Evolutionary conservation across 2,113 vertebrate species (phyloP), one percentile per base, ranked within the genome.

Genomic region (Scalopus aquaticus): DNA sequence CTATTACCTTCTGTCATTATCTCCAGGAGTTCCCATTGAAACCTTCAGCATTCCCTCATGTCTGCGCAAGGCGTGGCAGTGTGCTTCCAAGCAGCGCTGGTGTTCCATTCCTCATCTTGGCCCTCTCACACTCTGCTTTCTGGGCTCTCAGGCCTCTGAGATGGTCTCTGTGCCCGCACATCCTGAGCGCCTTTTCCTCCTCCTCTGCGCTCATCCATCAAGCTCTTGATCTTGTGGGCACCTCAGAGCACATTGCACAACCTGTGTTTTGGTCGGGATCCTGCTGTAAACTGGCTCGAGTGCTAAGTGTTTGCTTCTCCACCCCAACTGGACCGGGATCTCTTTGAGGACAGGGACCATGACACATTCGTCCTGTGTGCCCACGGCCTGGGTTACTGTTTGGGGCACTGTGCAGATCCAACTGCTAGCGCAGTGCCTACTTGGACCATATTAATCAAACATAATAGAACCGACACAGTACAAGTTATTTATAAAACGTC

Each of bases 401-500:
- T 78, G 62, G 32, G 24, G 0, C 30, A 84, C 81, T 62, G 32
- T 49, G 80, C 60, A 74, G 37, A 82, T 88, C 77, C 46, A 93
- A 44, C 62, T 84, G 77, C 64, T 79, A 82, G 42, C 3, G 62
- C n/a, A 82, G 39, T 69, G 58, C 28, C 32, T 65, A 58, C 56
- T 64, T 54, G 28, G 35, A 83, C 51, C 73, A 64, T 62, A 3
- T 88, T 87, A 74, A 87, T 51, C 62, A 73, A 91, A 84, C 54
- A 62, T 51, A 79, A 87, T 80, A 77, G 35, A 93, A 74, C 70
- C 35, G 67, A 84, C 30, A 78, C 4, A 79, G 72, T 16, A 69
- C 56, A 54, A 65, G 65, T 83, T 76, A 83, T 74, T 91, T 89
- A 83, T 92, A 81, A 90, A 94, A 64, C 51, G 42, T 94, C 42